Percentiles rank a stretch among this genome's conserved stretches.
These are phyloP conservation scores for Lacerta viridis DNA, from an alignment of 2,797 vertebrate species.

Conservation along the genomic window DNA sequence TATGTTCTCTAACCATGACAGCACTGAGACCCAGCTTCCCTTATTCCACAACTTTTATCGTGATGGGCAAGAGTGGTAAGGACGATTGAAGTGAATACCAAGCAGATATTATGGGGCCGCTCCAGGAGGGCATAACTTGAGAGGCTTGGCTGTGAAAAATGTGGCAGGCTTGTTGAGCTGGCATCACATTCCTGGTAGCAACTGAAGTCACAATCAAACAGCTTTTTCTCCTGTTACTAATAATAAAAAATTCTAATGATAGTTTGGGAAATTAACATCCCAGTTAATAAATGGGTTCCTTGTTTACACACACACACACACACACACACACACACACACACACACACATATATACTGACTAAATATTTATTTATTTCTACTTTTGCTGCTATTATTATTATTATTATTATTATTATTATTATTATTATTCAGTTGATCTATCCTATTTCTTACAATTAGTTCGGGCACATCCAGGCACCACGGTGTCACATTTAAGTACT, in stretches of 20 bases:
- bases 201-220: not conserved
- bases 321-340: no score
- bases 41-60: not conserved
- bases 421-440: no score
- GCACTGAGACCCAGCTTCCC: accelerated
- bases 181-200: not conserved
- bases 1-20: not conserved
- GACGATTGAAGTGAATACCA: conserved; percentile 2
- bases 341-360: no score
- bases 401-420: no score
- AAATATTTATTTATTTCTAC: no score
- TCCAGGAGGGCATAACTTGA: not conserved
- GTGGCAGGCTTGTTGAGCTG: not conserved
- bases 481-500: not conserved
- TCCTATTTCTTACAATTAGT: not conserved
- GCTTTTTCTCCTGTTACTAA: not conserved
- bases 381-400: no score
- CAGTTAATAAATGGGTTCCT: not conserved
- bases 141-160: conserved; percentile 3
- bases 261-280: not conserved
- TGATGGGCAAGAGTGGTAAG: not conserved
- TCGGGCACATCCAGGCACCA: not conserved
- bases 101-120: not conserved
- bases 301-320: no score
- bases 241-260: not conserved